Conservation (phyloP, 2,113 vertebrate genomes). For the Heptranchias perlo region DNA sequence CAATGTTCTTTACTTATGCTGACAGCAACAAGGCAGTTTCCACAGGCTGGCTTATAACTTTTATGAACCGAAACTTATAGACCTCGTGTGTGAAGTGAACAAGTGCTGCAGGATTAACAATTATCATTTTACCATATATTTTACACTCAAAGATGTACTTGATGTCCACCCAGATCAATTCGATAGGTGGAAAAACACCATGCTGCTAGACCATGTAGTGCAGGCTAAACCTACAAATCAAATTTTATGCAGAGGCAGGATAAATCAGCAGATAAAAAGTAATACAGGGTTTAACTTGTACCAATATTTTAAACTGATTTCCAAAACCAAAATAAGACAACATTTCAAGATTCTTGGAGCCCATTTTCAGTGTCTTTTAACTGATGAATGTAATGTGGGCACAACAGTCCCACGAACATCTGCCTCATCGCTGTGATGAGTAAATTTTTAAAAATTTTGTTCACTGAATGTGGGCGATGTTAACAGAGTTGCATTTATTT, state of each 20-base stretch:
- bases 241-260: neutral
- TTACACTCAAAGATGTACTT: neutral
- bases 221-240: neutral
- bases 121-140: neutral
- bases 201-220: neutral
- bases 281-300: neutral
- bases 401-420: neutral
- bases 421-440: neutral
- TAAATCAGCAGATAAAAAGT: neutral
- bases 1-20: neutral
- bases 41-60: neutral
- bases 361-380: neutral
- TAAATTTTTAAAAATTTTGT: neutral
- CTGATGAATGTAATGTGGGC: neutral
- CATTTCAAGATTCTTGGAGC: neutral
- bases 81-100: neutral
- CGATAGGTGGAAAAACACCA: neutral
- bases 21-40: neutral
- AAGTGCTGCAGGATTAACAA: neutral
- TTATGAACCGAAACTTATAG: neutral
- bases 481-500: neutral
- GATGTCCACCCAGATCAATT: neutral
- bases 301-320: neutral
- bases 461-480: neutral
- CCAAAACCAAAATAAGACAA: neutral